A percentile compares a stretch with the other conserved stretches of the same genome.
Conservation (phyloP, 2,888 invertebrate species). For the Bruchidius siliquastri region DNA sequence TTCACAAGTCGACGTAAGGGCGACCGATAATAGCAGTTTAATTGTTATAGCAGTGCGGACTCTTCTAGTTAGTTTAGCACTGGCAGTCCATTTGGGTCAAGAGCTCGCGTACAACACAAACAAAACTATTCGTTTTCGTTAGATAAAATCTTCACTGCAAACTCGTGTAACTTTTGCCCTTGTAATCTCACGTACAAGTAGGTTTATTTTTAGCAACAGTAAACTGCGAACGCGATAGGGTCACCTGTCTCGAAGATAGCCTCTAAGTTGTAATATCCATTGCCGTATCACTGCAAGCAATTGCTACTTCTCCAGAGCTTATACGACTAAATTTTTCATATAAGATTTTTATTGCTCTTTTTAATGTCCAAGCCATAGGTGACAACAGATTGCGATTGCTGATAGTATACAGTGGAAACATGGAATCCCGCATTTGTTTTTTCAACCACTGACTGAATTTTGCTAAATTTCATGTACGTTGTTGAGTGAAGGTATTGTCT, state of each 20-base stretch:
- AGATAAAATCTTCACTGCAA: background rate
- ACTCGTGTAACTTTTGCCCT: background rate
- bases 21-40: constrained; percentile 7
- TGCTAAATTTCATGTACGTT: too few relatives aligned
- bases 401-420: too few relatives aligned
- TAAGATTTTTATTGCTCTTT: too few relatives aligned
- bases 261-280: background rate
- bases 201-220: background rate
- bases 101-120: constrained; percentile 5
- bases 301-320: too few relatives aligned
- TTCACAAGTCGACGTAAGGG: constrained; percentile 3
- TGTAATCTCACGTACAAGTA: background rate
- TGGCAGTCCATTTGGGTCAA: constrained; percentile 2
- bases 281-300: too few relatives aligned
- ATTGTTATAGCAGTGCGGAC: constrained; percentile 8
- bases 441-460: too few relatives aligned
- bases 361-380: too few relatives aligned
- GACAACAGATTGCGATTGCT: too few relatives aligned
- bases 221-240: background rate
- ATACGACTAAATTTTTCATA: too few relatives aligned
- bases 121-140: constrained; percentile 9
- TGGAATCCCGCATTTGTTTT: too few relatives aligned
- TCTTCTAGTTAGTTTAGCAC: background rate
- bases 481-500: too few relatives aligned
- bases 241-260: background rate